Conservation (phyloP, 1,140 invertebrate species). For the Drosophila teissieri region DNA sequence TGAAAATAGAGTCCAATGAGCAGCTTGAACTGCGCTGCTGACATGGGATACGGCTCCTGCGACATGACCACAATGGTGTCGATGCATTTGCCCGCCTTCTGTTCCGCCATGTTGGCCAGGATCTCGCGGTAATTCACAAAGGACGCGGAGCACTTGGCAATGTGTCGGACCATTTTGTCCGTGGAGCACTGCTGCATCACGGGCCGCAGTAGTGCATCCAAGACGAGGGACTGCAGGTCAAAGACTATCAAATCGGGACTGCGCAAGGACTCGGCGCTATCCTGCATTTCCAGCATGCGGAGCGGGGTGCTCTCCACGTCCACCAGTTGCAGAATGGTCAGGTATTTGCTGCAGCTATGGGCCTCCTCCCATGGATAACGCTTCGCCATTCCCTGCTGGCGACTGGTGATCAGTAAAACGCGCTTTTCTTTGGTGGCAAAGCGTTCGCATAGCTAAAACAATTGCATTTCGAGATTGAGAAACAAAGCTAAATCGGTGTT, state of each 20-base stretch:
- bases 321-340: constrained; percentile 2
- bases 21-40: constrained; percentile 58
- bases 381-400: constrained; percentile 7
- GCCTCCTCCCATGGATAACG: background rate
- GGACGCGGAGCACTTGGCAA: constrained; percentile 66
- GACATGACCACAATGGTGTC: constrained; percentile 63
- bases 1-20: constrained; percentile 63
- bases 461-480: too few species aligned
- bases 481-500: too few species aligned
- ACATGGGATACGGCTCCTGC: constrained; percentile 59
- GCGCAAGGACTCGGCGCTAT: background rate
- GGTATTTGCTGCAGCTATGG: constrained; percentile 3
- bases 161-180: constrained; percentile 51
- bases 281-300: constrained; percentile 39
- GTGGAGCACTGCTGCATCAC: constrained; percentile 54
- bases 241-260: constrained; percentile 52
- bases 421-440: constrained; percentile 34
- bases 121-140: constrained; percentile 60
- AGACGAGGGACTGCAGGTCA: constrained; percentile 52
- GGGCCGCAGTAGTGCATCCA: constrained; percentile 47
- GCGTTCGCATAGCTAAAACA: constrained; percentile 52
- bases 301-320: constrained; percentile 54
- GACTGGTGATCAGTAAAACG: constrained; percentile 54
- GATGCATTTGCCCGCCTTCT: constrained; percentile 7
- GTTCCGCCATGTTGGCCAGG: constrained; percentile 15